Percentiles rank a stretch among this genome's conserved stretches.
Conservation (phyloP, 2,888 invertebrate genomes). For the Therioaphis trifolii region DNA sequence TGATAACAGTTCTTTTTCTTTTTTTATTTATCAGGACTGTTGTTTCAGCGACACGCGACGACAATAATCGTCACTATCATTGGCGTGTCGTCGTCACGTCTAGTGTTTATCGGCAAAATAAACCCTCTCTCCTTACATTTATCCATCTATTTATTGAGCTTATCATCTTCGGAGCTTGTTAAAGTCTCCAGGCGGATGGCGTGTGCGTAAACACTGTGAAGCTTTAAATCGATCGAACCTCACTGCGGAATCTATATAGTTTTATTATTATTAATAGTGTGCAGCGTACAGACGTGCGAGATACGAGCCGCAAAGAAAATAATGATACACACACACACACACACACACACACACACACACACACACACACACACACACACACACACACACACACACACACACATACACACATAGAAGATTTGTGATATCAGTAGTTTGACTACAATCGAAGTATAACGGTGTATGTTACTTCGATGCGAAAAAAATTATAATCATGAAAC, state of each 20-base stretch:
- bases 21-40: slow-evolving; percentile 34
- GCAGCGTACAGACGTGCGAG: neutral
- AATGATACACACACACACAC: neutral
- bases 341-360: neutral
- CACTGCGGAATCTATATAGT: neutral
- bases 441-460: too few species aligned
- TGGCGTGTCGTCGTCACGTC: slow-evolving; percentile 8
- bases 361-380: neutral
- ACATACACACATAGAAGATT: neutral
- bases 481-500: too few species aligned
- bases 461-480: too few species aligned
- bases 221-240: slow-evolving; percentile 41
- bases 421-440: too few species aligned
- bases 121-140: neutral
- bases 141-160: slow-evolving; percentile 2
- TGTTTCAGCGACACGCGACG: slow-evolving; percentile 37
- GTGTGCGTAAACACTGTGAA: slow-evolving; percentile 1
- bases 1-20: slow-evolving; percentile 31
- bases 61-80: slow-evolving; percentile 38
- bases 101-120: slow-evolving; percentile 48
- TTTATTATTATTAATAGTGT: slow-evolving; percentile 49
- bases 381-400: neutral
- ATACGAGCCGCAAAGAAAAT: slow-evolving; percentile 1
- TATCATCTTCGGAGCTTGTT: slow-evolving; percentile 40
- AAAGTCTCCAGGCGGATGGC: slow-evolving; percentile 44